Conservation (phyloP, 1,140 invertebrate species). For the Centruroides vittatus region DNA sequence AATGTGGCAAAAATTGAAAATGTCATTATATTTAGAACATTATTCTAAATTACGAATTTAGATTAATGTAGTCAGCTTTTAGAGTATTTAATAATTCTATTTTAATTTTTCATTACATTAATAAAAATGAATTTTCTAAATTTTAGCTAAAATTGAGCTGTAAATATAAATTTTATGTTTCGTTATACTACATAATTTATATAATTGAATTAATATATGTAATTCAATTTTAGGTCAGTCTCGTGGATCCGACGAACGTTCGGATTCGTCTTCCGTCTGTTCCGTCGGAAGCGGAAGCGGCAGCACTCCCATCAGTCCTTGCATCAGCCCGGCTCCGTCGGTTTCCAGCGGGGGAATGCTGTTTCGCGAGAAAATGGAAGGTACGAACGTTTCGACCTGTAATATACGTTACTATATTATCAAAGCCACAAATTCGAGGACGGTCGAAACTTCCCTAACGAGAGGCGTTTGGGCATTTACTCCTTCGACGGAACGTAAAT, state of each 20-base stretch:
- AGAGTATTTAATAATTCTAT: too few species aligned
- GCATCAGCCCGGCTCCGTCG: conserved; percentile 20
- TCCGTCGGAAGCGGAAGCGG: conserved; percentile 14
- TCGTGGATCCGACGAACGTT: conserved; percentile 15
- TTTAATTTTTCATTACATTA: too few species aligned
- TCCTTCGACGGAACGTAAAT: conserved; percentile 31
- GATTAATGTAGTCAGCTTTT: too few species aligned
- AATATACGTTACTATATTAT: conserved; percentile 33
- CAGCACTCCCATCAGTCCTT: conserved; percentile 23
- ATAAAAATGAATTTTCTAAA: too few species aligned
- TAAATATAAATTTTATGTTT: too few species aligned
- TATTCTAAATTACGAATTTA: too few species aligned
- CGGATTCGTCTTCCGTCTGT: conserved; percentile 13
- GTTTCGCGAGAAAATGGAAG: not conserved
- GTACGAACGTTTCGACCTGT: not conserved
- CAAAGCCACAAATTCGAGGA: conserved; percentile 33
- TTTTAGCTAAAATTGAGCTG: too few species aligned
- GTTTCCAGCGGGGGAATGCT: not conserved
- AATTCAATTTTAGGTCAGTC: not conserved
- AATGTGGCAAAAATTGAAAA: too few species aligned
- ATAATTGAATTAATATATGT: too few species aligned
- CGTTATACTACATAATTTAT: too few species aligned
- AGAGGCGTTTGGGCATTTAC: conserved; percentile 35
- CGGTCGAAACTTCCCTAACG: conserved; percentile 32
- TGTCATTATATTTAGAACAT: too few species aligned